Base-by-base conservation (phyloP, 2,797 vertebrate species). In the Florisuga fusca region DNA sequence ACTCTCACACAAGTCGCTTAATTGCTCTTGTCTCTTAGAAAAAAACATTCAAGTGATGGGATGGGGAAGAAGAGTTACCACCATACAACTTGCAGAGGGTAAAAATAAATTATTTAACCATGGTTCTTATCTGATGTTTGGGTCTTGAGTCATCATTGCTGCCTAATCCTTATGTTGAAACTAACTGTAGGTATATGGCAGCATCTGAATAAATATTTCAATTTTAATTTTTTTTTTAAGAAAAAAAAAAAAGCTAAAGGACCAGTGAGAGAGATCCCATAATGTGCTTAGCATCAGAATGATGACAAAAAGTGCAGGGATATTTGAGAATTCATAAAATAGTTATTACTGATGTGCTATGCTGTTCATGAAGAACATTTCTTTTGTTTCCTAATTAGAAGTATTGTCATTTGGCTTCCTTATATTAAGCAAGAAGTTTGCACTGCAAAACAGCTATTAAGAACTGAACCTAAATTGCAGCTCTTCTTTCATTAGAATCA, bases 1-100 rank as follows among this genome's bases (percentile, higher is more conserved):
- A 9, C 11, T 75, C 55, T 3, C 46, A n/a, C 0, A 0, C 22
- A 45, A 45, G 43, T 17, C 6, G 7, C 9, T 45, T 45, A 45
- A 45, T 45, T 45, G 15, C 43, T 16, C 18, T 45, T 45, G 43
- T 53, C 1, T 29, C 10, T 55, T 55, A 27, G 34, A 62, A 15
- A 45, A 74, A 74, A 51, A 31, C 23, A 62, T 68, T 51, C 15
- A 45, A 41, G 19, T 43, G 13, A 5, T n/a, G 6, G 20, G 15
- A 23, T 62, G 17, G 23, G 34, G 33, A 62, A 67, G 41, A 54
- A 50, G 34, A n/a, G 15, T 79, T 62, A 27, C 16, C 12, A 15
- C n/a, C 22, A 12, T 67, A 43, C 31, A 68, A 43, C 13, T 31
- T 58, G 36, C 12, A 3, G 11, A 45, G 15, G 14, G n/a, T 51